Base-by-base conservation (phyloP, 2,888 invertebrate genomes). In the Acanthosepion pharaonis region DNA sequence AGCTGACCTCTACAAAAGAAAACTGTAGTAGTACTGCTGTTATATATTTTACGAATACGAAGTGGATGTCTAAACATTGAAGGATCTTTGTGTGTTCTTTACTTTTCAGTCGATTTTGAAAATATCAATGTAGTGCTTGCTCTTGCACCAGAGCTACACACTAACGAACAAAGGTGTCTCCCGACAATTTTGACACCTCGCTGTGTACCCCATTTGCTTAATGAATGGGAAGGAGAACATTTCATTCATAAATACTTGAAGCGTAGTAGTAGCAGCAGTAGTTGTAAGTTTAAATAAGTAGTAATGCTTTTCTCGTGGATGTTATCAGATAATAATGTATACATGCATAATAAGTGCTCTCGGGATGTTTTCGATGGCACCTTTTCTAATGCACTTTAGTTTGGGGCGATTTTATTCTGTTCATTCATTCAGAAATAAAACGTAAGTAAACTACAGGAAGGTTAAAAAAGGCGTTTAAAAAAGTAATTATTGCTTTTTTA, bases 171-270 rank as follows among this genome's bases (percentile, higher is more conserved):
- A 78, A 78, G 78, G 78, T 78, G 78, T 78, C 78, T 78, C 9
- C 78, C 15, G n/a, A 78, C 78, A 33, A 78, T 78, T 78, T 78
- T 78, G 78, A 78, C 78, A 78, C 78, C 78, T 78, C 78, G 78
- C 15, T 78, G 78, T 25, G 64, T 78, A 78, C n/a, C 78, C 78
- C 78, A 78, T 78, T 78, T 78, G n/a, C n/a, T 78, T 78, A 78
- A 78, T 78, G 78, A 78, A 78, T 78, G 78, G 78, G 33, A 78
- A 78, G n/a, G n/a, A 78, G 78, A 78, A 78, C 78, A 78, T 78
- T 78, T 78, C 78, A 78, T 78, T 78, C 78, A 78, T 78, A 78
- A 78, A 78, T 78, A 78, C 78, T 78, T 78, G n/a, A 78, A 78
- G 78, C 78, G 78, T 78, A 78, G 78, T 78, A 78, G 78, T 78